Conservation (phyloP, 1,140 invertebrate genomes). For the Drosophila malerkotliana region DNA sequence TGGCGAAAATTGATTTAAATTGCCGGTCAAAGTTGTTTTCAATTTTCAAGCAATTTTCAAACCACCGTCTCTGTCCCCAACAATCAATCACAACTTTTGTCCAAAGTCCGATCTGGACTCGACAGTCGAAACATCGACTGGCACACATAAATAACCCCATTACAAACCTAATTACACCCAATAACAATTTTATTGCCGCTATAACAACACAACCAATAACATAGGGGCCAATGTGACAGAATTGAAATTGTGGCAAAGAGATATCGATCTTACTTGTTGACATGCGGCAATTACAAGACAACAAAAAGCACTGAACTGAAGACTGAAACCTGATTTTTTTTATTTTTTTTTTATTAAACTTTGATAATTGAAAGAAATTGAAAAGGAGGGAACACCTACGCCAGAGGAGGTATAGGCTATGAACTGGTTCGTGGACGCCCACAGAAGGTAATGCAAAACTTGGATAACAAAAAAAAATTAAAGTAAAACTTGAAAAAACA, state of each 20-base stretch:
- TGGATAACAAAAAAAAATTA: background rate
- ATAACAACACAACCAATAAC: slow-evolving; percentile 30
- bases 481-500: background rate
- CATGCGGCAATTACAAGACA: slow-evolving; percentile 69
- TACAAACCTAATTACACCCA: slow-evolving; percentile 71
- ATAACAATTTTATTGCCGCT: slow-evolving; percentile 72
- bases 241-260: slow-evolving; percentile 33
- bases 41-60: slow-evolving; percentile 43
- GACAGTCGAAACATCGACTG: slow-evolving; percentile 45
- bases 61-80: slow-evolving; percentile 36
- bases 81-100: slow-evolving; percentile 66
- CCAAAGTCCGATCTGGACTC: too few relatives aligned
- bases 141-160: slow-evolving; percentile 76
- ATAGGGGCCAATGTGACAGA: slow-evolving; percentile 33
- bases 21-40: slow-evolving; percentile 45
- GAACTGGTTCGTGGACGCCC: slow-evolving; percentile 37
- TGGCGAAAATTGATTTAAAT: slow-evolving; percentile 45
- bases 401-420: background rate
- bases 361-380: slow-evolving; percentile 61
- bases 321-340: slow-evolving; percentile 20
- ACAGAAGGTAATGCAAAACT: background rate
- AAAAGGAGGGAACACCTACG: slow-evolving; percentile 14
- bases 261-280: slow-evolving; percentile 69
- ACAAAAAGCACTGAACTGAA: slow-evolving; percentile 63
- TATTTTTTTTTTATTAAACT: slow-evolving; percentile 45